These are phyloP conservation scores for Hermaeophaga mercurialis DNA, from an alignment of 2,888 invertebrate genomes.

Conservation along the genomic window DNA sequence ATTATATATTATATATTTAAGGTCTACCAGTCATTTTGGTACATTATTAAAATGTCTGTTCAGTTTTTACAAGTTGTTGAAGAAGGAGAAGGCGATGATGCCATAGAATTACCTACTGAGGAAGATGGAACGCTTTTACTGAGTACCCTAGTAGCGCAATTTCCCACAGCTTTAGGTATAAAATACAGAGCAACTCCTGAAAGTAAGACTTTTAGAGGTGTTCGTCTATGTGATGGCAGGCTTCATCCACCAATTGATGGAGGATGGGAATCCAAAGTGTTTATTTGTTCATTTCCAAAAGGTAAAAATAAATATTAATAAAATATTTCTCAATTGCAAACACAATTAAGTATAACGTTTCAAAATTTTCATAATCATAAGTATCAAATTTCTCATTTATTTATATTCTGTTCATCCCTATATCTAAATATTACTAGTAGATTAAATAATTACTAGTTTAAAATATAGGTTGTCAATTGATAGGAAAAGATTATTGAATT, in stretches of 20 bases:
- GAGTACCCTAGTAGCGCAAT: conserved; percentile 95
- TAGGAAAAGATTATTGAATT: too few species aligned
- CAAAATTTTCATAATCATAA: too few species aligned
- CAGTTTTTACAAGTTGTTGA: conserved; percentile 90
- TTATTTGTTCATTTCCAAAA: conserved; percentile 83
- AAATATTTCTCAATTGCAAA: too few species aligned
- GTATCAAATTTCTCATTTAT: too few species aligned
- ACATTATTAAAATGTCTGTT: conserved; percentile 52
- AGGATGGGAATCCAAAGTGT: conserved; percentile 83
- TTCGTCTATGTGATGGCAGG: conserved; percentile 88
- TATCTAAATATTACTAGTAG: too few species aligned
- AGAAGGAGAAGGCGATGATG: conserved; percentile 95
- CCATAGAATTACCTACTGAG: conserved; percentile 96
- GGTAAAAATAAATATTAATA: too few species aligned
- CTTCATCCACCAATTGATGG: conserved; percentile 85
- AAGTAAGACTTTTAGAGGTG: conserved; percentile 84
- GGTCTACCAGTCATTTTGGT: too few species aligned
- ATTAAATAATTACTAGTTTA: too few species aligned
- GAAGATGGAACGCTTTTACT: conserved; percentile 89
- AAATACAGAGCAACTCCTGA: conserved; percentile 92
- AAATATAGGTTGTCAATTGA: too few species aligned
- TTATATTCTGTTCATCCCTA: too few species aligned
- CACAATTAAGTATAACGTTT: too few species aligned
- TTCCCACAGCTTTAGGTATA: conserved; percentile 95
- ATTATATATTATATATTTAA: too few species aligned